phyloP scores from a whole-genome alignment of 2,113 vertebrate genomes.

The Aegithalos caudatus region DNA sequence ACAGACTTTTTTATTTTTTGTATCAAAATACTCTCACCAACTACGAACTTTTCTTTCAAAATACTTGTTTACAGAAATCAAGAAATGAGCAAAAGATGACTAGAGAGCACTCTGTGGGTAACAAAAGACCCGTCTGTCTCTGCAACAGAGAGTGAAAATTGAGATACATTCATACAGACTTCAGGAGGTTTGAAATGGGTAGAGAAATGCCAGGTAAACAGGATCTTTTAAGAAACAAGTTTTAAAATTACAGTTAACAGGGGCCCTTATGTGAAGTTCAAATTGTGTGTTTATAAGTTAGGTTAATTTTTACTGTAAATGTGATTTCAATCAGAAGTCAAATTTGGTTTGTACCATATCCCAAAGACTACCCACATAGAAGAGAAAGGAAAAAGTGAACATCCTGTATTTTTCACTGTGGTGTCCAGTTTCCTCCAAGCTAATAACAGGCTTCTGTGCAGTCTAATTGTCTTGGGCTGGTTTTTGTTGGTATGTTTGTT shows the following conservation, averaged over 20 bases:
- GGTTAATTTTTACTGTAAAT: not conserved
- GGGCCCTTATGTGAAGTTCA: not conserved
- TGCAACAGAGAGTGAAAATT: not conserved
- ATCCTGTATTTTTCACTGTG: not conserved
- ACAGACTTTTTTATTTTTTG: not conserved
- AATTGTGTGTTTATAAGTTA: not conserved
- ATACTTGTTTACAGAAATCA: not conserved
- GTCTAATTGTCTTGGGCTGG: not conserved
- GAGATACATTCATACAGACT: not conserved
- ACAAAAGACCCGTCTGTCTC: not conserved
- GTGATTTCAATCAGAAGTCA: not conserved
- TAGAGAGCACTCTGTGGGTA: not conserved
- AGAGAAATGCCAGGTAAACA: not conserved
- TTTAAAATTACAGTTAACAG: not conserved
- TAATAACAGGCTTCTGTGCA: not conserved
- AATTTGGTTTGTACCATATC: not conserved
- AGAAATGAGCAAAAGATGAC: not conserved
- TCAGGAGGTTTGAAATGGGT: not conserved
- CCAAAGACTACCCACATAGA: not conserved
- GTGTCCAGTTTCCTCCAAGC: not conserved
- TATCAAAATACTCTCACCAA: not conserved
- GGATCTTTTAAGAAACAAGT: not conserved
- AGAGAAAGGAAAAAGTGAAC: not conserved
- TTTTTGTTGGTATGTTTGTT: not conserved
- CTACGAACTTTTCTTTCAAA: not conserved